These are phyloP conservation scores for Ormyrus rosae DNA, from an alignment of 2,888 invertebrate genomes.

Conservation along the genomic window DNA sequence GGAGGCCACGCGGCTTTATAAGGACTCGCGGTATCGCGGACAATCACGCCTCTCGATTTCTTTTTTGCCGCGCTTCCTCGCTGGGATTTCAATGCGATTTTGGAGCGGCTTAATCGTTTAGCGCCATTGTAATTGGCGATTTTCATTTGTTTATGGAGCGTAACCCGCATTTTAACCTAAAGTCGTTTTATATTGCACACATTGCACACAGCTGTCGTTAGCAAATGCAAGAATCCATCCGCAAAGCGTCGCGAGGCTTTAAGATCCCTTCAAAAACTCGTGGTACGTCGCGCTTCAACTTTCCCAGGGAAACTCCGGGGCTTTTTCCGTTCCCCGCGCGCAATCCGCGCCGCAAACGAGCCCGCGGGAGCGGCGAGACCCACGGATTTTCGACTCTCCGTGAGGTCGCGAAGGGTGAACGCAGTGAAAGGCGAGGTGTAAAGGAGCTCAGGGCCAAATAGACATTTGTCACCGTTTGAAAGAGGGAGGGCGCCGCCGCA, in stretches of 20 bases:
- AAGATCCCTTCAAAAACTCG: no score
- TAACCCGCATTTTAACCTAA: no score
- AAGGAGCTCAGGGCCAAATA: slow-evolving; percentile 5
- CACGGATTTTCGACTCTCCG: slow-evolving; percentile 23
- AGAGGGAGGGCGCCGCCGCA: background rate
- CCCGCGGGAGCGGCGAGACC: background rate
- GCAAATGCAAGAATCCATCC: no score
- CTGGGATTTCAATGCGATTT: no score
- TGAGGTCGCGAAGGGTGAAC: background rate
- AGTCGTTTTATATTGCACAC: no score
- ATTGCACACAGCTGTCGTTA: no score
- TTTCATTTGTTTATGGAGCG: no score
- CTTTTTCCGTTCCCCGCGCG: background rate
- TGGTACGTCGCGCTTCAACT: no score
- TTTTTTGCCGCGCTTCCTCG: background rate
- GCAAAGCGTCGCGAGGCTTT: no score
- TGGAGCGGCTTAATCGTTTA: no score
- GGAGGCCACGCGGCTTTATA: slow-evolving; percentile 10
- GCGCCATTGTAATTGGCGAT: no score
- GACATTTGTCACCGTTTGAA: slow-evolving; percentile 27
- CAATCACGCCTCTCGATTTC: slow-evolving; percentile 25
- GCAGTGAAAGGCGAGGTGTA: background rate
- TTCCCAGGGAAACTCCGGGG: no score
- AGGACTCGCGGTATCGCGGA: background rate
- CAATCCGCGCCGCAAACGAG: background rate